Evolutionary conservation across 2,797 vertebrate genomes (phyloP).

Genomic region (Staurois parvus): DNA sequence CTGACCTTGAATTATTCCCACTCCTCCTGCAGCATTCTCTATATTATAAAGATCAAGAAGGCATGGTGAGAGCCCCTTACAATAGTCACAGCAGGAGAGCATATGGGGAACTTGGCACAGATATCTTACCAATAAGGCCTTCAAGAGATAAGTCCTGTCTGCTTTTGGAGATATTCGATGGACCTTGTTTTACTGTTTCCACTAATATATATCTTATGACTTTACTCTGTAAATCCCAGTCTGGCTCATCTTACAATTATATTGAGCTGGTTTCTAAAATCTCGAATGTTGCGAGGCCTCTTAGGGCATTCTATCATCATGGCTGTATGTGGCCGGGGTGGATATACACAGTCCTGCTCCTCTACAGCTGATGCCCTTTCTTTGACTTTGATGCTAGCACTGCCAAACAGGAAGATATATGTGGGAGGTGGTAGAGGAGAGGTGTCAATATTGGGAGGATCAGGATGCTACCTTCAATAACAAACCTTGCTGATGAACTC

Average conservation of each 20-base stretch:
- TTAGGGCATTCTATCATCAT: constrained; percentile 10
- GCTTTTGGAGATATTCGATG: not conserved
- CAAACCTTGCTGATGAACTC: not conserved
- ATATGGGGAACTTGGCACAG: too few relatives aligned
- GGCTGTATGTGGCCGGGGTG: constrained; percentile 7
- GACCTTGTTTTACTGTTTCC: not conserved
- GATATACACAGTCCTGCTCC: too few relatives aligned
- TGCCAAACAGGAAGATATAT: constrained; percentile 8
- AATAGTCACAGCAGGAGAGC: too few relatives aligned
- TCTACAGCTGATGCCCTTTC: constrained; percentile 32
- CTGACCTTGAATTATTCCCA: too few relatives aligned
- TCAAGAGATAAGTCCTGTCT: too few relatives aligned
- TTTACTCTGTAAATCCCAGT: too few relatives aligned
- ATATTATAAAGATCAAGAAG: too few relatives aligned
- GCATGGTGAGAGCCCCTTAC: too few relatives aligned
- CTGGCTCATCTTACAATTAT: not conserved
- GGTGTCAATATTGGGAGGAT: constrained; percentile 5
- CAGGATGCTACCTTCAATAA: not conserved
- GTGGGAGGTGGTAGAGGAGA: too few relatives aligned
- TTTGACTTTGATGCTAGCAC: constrained; percentile 19
- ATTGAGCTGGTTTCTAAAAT: constrained; percentile 7
- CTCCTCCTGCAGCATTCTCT: too few relatives aligned
- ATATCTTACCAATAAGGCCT: too few relatives aligned
- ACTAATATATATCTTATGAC: not conserved
- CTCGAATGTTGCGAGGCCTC: not conserved